Conservation (phyloP, 1,140 invertebrate species). For the Eumaeus atala region DNA sequence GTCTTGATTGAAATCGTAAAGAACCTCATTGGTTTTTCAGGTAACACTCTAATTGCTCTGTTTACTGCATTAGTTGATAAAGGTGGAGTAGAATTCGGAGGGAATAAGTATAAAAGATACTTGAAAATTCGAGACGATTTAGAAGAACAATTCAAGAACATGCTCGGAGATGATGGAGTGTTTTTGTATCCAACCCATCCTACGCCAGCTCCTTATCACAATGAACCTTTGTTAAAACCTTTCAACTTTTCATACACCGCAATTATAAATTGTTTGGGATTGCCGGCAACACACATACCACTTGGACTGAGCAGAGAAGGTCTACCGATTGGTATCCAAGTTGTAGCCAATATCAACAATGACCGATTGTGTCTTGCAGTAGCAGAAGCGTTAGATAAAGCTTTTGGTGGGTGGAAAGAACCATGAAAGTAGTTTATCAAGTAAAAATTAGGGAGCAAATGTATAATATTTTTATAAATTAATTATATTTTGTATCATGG, state of each 20-base stretch:
- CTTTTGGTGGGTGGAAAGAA: conserved; percentile 93
- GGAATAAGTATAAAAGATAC: conserved; percentile 73
- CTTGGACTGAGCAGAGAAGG: conserved; percentile 89
- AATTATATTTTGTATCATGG: too few species aligned
- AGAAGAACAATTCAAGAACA: conserved; percentile 45
- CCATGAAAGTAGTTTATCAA: conserved; percentile 61
- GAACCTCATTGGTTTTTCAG: conserved; percentile 81
- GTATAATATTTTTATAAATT: too few species aligned
- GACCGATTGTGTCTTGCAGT: conserved; percentile 90
- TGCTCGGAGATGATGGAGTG: conserved; percentile 89
- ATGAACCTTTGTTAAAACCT: conserved; percentile 87
- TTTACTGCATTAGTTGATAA: conserved; percentile 83
- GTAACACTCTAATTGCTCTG: conserved; percentile 91
- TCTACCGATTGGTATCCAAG: conserved; percentile 91
- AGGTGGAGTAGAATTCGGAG: conserved; percentile 75
- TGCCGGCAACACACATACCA: conserved; percentile 91
- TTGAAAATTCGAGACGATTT: conserved; percentile 72
- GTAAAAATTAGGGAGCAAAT: background rate
- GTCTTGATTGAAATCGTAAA: conserved; percentile 82
- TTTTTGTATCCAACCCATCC: conserved; percentile 95
- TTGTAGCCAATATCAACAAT: conserved; percentile 81
- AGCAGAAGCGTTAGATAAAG: conserved; percentile 89
- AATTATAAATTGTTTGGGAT: conserved; percentile 91
- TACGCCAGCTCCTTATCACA: conserved; percentile 90
- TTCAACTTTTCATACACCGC: conserved; percentile 95